Percentiles rank a stretch among this genome's conserved stretches.
Evolutionary conservation across 2,888 invertebrate species (phyloP).

Genomic region (Euplexia lucipara): DNA sequence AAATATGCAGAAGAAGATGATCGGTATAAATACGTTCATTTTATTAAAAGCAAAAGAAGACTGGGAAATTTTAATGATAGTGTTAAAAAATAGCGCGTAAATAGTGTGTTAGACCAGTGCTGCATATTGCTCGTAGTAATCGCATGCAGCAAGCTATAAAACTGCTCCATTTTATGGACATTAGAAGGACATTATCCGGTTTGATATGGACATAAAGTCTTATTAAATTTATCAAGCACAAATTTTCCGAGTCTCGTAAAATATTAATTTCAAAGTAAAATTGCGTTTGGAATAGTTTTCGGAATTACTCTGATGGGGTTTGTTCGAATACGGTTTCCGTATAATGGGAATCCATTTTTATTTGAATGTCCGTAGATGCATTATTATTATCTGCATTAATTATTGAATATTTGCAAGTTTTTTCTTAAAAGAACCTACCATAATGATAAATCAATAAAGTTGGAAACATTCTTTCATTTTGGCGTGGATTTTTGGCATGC

Average conservation of each 20-base stretch:
- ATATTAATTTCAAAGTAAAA: constrained; percentile 11
- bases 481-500: too few relatives aligned
- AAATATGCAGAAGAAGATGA: too few relatives aligned
- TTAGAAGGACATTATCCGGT: constrained; percentile 17
- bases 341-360: constrained; percentile 7
- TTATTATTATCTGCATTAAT: neutral
- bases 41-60: too few relatives aligned
- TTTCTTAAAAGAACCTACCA: too few relatives aligned
- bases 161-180: constrained; percentile 1
- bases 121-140: constrained; percentile 5
- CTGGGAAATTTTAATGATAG: too few relatives aligned
- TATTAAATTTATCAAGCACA: constrained; percentile 32
- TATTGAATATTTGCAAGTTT: too few relatives aligned
- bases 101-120: too few relatives aligned
- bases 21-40: too few relatives aligned
- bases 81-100: too few relatives aligned
- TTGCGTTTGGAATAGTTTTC: constrained; percentile 12
- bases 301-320: neutral
- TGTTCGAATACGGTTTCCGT: neutral
- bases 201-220: constrained; percentile 7
- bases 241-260: constrained; percentile 17
- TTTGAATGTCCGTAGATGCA: neutral
- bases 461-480: too few relatives aligned
- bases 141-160: constrained; percentile 12
- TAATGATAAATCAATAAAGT: too few relatives aligned